Base-by-base conservation (phyloP, 2,888 invertebrate species). In the Biston betularia region DNA sequence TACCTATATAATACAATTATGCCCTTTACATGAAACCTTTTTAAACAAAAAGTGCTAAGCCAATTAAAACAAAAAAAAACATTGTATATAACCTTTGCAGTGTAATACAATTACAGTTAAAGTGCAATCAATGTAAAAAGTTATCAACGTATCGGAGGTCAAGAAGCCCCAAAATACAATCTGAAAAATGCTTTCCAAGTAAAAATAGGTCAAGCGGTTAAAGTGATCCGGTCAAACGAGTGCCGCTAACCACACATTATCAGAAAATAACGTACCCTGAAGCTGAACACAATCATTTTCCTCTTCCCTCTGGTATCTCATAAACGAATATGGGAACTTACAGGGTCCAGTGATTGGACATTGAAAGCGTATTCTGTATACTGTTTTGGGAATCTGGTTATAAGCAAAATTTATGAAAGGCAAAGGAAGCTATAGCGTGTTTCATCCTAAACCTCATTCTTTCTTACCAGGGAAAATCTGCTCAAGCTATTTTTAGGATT, bases 141-240 rank as follows among this genome's bases (percentile, higher is more conserved):
- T 14, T 33, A 44, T 42, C 54, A 42, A 33, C n/a, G 54, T 54
- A 52, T 40, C 62, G n/a, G 34, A 54, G 38, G 54, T 63, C 62
- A 54, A 35, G 35, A 35, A 38, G 4, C 10, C 11, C 50, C 48
- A 35, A 54, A 54, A 59, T 49, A 63, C 48, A 58, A 24, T 6
- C 35, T 59, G 49, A 48, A 63, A 44, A 65, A 44, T 35, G 52
- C n/a, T 35, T 61, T 40, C 48, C 62, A 45, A 64, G 50, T 68
- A 55, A 55, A 61, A 63, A 57, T 59, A 63, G 69, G 65, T 67
- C 58, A 67, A 67, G 58, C 11, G 58, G 33, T 67, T 58, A 58
- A 62, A 66, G 62, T 59, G 35, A 50, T 54, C 62, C 58, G 62
- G 57, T 54, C 58, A 67, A 58, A 67, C 62, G 67, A 59, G 63